These are phyloP conservation scores for Axinella damicornis DNA, from an alignment of 37 sponge, comb jelly and placozoan species.

Conservation along the genomic window DNA sequence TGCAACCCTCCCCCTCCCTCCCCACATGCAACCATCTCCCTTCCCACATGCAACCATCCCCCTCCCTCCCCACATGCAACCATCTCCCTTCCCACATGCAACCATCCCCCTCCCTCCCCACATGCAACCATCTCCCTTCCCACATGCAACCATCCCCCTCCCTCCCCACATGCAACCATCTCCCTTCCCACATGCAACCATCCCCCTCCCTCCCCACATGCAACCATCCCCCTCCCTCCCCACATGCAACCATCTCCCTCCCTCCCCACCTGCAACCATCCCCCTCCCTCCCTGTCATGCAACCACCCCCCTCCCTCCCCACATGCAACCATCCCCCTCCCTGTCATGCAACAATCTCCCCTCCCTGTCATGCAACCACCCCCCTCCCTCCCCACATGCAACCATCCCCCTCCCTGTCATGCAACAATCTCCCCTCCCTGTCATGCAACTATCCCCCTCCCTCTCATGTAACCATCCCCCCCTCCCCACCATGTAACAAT, in stretches of 20 bases:
- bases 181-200: too few relatives aligned
- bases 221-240: conserved; percentile 6
- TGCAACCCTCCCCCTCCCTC: not conserved
- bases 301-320: too few relatives aligned
- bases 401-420: not conserved
- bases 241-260: too few relatives aligned
- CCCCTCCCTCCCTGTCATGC: not conserved
- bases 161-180: too few relatives aligned
- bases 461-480: too few relatives aligned
- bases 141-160: not conserved
- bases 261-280: not conserved
- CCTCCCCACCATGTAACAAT: too few relatives aligned
- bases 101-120: too few relatives aligned
- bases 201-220: not conserved
- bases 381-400: not conserved
- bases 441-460: not conserved
- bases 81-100: not conserved
- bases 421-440: not conserved
- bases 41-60: too few relatives aligned
- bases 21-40: too few relatives aligned
- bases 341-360: not conserved
- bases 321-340: too few relatives aligned
- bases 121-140: too few relatives aligned
- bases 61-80: not conserved
- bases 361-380: not conserved